These are phyloP conservation scores for Paracentrotus lividus DNA, from an alignment of 53 echinoderm and acorn worm species.

Conservation along the genomic window DNA sequence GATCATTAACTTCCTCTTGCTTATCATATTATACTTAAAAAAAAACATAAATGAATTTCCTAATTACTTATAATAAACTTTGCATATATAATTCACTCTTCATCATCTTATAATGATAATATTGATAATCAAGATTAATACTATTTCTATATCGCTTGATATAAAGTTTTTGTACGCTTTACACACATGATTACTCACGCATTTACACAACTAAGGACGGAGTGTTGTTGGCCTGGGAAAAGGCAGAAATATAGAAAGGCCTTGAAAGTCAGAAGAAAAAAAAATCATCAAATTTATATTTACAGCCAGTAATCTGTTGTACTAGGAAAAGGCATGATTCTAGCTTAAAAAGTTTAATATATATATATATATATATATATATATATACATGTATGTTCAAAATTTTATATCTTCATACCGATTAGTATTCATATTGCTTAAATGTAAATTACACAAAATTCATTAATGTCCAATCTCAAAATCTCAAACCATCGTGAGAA, in stretches of 20 bases:
- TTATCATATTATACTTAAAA: not conserved
- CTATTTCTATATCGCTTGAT: no score
- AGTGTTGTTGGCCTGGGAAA: not conserved
- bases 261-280: not conserved
- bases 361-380: not conserved
- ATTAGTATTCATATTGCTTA: not conserved
- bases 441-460: not conserved
- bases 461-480: not conserved
- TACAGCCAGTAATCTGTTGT: not conserved
- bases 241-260: not conserved
- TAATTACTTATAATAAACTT: not conserved
- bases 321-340: not conserved
- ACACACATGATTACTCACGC: no score
- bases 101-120: no score
- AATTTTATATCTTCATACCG: not conserved
- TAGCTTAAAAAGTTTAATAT: not conserved
- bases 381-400: no score
- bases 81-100: not conserved
- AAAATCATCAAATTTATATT: not conserved
- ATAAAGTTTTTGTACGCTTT: no score
- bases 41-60: not conserved
- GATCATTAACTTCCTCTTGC: no score
- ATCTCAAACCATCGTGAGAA: no score
- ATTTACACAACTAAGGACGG: conserved; percentile 13
- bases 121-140: no score